phyloP scores from a whole-genome alignment of 2,888 invertebrate species.

The Diloba caeruleocephala region DNA sequence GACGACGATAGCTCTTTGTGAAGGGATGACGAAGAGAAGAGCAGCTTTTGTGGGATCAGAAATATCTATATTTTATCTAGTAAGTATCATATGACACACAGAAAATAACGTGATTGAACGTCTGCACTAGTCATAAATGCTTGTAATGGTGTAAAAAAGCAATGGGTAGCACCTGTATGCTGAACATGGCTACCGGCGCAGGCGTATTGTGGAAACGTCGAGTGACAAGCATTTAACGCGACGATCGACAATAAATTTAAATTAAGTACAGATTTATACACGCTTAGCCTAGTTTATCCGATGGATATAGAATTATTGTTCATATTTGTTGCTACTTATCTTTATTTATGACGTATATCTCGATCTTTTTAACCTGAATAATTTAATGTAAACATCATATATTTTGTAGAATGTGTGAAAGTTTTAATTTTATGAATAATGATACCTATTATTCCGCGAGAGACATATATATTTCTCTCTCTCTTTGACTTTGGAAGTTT shows the following conservation, averaged over 20 bases:
- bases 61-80: neutral
- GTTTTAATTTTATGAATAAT: no score
- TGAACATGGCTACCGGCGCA: slow-evolving; percentile 28
- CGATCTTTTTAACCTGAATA: neutral
- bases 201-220: slow-evolving; percentile 20
- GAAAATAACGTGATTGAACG: neutral
- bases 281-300: slow-evolving; percentile 25
- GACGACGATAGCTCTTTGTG: slow-evolving; percentile 30
- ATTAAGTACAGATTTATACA: slow-evolving; percentile 34
- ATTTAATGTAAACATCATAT: neutral
- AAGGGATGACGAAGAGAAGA: slow-evolving; percentile 24
- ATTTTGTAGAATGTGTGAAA: no score
- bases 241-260: slow-evolving; percentile 38
- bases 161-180: slow-evolving; percentile 25
- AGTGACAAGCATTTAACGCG: slow-evolving; percentile 29
- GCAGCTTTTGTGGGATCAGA: slow-evolving; percentile 22
- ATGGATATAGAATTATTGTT: slow-evolving; percentile 6
- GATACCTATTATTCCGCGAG: no score
- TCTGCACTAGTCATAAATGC: slow-evolving; percentile 37
- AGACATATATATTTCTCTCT: no score
- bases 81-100: neutral
- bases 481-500: no score
- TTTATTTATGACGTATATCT: no score
- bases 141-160: slow-evolving; percentile 29
- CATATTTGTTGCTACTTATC: neutral